Evolutionary conservation across 1,140 invertebrate genomes (phyloP).

Genomic region (Papilio polytes): DNA sequence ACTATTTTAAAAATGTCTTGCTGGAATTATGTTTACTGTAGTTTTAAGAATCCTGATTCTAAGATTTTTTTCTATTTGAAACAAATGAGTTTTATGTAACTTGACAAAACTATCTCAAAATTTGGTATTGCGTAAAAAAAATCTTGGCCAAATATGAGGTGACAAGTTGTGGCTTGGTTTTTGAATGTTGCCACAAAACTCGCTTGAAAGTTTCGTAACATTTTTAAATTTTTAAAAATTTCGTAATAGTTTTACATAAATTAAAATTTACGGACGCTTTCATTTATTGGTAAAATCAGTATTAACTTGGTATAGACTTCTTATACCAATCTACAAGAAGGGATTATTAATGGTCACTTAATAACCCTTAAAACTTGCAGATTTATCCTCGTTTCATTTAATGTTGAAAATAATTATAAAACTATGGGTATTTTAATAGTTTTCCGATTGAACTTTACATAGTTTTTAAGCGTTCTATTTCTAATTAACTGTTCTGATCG

Average conservation of each 20-base stretch:
- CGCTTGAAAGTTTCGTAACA: background rate
- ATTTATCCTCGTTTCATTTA: background rate
- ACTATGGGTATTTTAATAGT: background rate
- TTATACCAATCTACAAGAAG: background rate
- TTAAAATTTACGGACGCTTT: too few species aligned
- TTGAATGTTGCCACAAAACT: constrained; percentile 1
- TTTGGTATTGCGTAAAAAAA: constrained; percentile 6
- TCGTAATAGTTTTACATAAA: background rate
- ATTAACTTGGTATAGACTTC: background rate
- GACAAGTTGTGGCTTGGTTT: constrained; percentile 8
- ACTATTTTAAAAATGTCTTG: too few species aligned
- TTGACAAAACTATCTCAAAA: constrained; percentile 18
- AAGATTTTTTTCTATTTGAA: background rate
- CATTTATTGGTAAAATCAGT: too few species aligned
- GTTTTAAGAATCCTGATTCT: too few species aligned
- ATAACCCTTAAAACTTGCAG: background rate
- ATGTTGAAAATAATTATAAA: background rate
- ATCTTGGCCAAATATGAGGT: background rate
- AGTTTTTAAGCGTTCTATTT: background rate
- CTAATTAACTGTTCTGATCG: background rate
- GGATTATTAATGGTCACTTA: too few species aligned
- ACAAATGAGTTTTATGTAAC: background rate
- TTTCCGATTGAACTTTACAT: background rate
- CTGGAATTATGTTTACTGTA: too few species aligned
- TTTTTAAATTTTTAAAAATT: background rate